Evolutionary conservation across 2,797 vertebrate genomes (phyloP), one percentile per base, ranked within the genome.

Genomic region (Staurois parvus): DNA sequence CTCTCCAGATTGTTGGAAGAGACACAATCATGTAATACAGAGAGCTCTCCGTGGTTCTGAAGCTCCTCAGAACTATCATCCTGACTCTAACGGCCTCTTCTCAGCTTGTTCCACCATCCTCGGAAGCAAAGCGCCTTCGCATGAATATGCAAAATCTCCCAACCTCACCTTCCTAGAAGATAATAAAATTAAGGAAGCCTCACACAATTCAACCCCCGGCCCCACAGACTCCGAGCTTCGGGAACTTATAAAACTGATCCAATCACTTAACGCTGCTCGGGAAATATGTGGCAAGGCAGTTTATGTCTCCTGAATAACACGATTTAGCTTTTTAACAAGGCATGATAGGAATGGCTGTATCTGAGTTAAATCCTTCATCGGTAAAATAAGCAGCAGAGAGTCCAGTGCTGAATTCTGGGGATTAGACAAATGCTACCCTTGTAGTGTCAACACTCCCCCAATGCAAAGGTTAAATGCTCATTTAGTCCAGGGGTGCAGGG

Each of bases 311-410:
- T 32, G 34, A 69, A 84, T 76, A 69, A 66, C 29, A 48, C 32
- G 24, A 84, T 68, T 76, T 48, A 68, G n/a, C 24, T 34, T 30
- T 59, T 26, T 45, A 45, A 45, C 42, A 13, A 48, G 40, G 59
- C 56, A n/a, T 42, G 32, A 5, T n/a, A 28, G 59, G 72, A 75
- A 56, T 69, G 28, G 62, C 74, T 78, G 30, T 72, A 84, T 40
- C 66, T 72, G 30, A 29, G 66, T 13, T 29, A 24, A 84, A 84
- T 84, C 82, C 82, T 78, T 72, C 12, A 7, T n/a, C 6, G 42
- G 42, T 45, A 45, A 45, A 45, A 45, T 45, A 45, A 45, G 42
- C 42, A 45, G 42, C 12, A 12, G 42, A 45, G 13, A 45, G 37
- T 37, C 37, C 9, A 8, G 37, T 9, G 37, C 8, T 37, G 9